phyloP scores from a whole-genome alignment of 2,797 vertebrate species.

The Chaetodon trifasciatus region DNA sequence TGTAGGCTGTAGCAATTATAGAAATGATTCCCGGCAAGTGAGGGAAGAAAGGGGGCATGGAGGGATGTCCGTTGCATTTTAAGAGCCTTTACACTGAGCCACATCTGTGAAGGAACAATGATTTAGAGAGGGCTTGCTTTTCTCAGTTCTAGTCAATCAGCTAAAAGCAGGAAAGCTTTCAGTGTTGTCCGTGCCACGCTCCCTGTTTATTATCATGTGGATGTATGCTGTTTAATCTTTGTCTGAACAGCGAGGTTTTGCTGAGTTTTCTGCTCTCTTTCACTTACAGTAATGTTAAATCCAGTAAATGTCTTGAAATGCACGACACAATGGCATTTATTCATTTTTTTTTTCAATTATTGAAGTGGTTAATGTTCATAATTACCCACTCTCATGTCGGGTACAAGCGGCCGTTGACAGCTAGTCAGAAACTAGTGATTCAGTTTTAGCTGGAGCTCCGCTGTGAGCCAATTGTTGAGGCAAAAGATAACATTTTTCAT shows the following conservation, averaged over 20 bases:
- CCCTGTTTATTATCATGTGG: constrained; percentile 31
- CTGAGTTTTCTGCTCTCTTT: constrained; percentile 8
- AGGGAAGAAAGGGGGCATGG: constrained; percentile 45
- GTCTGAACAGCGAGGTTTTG: constrained; percentile 1
- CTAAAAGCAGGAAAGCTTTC: constrained; percentile 61
- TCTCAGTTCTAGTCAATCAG: constrained; percentile 63
- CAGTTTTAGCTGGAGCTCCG: not conserved
- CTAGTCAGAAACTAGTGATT: not conserved
- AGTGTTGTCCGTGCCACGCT: not conserved
- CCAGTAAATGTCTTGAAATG: not conserved
- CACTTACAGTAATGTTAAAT: constrained; percentile 15
- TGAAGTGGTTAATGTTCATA: not conserved
- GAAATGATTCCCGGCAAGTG: constrained; percentile 71
- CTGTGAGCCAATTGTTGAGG: not conserved
- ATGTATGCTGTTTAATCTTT: constrained; percentile 42
- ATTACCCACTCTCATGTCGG: not conserved
- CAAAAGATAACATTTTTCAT: not conserved
- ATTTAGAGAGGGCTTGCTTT: constrained; percentile 53
- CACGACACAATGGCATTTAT: not conserved
- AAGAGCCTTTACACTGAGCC: constrained; percentile 43
- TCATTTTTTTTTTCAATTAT: not conserved
- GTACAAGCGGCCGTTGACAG: not conserved
- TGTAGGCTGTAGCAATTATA: constrained; percentile 59
- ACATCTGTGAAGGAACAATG: constrained; percentile 56
- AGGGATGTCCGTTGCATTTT: constrained; percentile 55